A percentile compares a stretch with the other conserved stretches of the same genome.
Evolutionary conservation across 2,113 vertebrate genomes (phyloP).

Genomic region (Orientallactaga bullata): DNA sequence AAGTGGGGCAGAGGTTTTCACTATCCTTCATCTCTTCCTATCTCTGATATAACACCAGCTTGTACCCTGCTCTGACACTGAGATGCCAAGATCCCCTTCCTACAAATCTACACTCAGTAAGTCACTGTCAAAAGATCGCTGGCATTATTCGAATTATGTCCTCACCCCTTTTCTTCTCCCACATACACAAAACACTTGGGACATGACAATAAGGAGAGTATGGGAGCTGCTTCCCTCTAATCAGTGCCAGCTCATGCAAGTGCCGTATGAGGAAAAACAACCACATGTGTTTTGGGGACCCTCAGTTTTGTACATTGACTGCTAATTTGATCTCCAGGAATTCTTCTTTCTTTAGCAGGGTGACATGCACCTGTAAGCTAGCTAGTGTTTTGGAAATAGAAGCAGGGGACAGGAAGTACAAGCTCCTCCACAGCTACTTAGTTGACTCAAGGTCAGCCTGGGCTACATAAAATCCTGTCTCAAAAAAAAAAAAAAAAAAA

Average conservation of each 20-base stretch:
- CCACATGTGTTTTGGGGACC: background rate
- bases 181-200: background rate
- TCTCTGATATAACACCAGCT: accelerated
- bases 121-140: accelerated
- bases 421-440: background rate
- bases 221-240: background rate
- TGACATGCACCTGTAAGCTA: background rate
- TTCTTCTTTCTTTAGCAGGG: background rate
- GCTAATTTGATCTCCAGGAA: background rate
- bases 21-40: accelerated
- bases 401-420: background rate
- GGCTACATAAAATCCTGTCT: background rate
- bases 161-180: background rate
- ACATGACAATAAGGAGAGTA: background rate
- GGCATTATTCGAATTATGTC: background rate
- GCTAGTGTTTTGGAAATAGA: background rate
- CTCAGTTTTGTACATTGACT: background rate
- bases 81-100: accelerated
- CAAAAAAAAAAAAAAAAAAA: too few relatives aligned
- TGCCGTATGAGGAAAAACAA: background rate
- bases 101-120: too few relatives aligned
- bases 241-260: background rate
- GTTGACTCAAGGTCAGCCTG: background rate
- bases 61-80: accelerated
- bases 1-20: accelerated